Percentiles rank a stretch among this genome's conserved stretches.
Evolutionary conservation across 92 coral and sea anemone species (phyloP).

Genomic region (Plumapathes pennacea): DNA sequence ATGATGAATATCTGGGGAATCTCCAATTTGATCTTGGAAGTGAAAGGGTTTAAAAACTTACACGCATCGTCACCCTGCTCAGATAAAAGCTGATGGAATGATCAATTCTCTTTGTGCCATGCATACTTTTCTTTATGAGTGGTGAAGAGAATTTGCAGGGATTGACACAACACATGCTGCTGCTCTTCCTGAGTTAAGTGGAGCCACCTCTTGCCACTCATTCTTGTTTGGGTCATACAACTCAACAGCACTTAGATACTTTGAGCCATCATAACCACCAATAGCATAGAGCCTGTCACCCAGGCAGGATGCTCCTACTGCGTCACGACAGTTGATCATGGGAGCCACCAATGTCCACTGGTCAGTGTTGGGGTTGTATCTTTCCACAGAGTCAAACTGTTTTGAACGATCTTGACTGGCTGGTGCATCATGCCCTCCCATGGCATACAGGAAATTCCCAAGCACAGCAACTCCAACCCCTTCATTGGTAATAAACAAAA

Average conservation of each 20-base stretch:
- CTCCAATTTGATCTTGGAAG: too few relatives aligned
- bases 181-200: conserved; percentile 89
- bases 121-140: too few relatives aligned
- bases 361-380: conserved; percentile 97
- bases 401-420: conserved; percentile 96
- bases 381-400: conserved; percentile 97
- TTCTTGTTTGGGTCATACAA: conserved; percentile 86
- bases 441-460: conserved; percentile 91
- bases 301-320: conserved; percentile 95
- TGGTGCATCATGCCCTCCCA: conserved; percentile 99
- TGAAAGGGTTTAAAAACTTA: too few relatives aligned
- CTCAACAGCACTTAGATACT: conserved; percentile 94
- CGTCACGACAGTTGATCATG: conserved; percentile 98
- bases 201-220: conserved; percentile 92
- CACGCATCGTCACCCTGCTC: too few relatives aligned
- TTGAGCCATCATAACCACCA: conserved; percentile 93
- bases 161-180: conserved; percentile 97
- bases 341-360: conserved; percentile 98
- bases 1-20: too few relatives aligned
- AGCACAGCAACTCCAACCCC: conserved; percentile 97
- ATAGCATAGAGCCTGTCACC: conserved; percentile 93
- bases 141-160: too few relatives aligned
- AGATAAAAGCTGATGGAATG: too few relatives aligned
- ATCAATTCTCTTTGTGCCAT: too few relatives aligned
- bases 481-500: not conserved